Percentiles rank a stretch among this genome's conserved stretches.
Conservation (phyloP, 2,888 invertebrate genomes). For the Drosophila nr. perissopoda region DNA sequence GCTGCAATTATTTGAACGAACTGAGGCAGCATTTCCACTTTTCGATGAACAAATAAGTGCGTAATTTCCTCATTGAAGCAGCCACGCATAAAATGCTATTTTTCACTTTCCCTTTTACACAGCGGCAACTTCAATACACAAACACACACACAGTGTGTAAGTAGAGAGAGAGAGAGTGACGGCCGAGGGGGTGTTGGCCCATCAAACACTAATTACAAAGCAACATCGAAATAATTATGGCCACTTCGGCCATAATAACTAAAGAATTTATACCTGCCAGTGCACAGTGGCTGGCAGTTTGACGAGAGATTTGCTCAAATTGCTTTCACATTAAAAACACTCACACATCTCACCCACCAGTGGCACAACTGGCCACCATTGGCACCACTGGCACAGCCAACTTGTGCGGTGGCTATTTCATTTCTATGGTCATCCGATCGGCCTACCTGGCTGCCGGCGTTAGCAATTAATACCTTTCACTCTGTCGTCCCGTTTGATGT, state of each 20-base stretch:
- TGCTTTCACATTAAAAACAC: conserved; percentile 80
- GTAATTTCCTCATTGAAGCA: conserved; percentile 71
- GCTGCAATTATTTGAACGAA: conserved; percentile 57
- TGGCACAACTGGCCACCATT: not conserved
- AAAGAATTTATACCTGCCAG: conserved; percentile 70
- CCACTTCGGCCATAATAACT: conserved; percentile 76
- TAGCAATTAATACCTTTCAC: conserved; percentile 81
- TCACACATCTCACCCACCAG: conserved; percentile 54
- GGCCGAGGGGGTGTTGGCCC: conserved; percentile 44
- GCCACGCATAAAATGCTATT: conserved; percentile 75
- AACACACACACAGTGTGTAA: conserved; percentile 5
- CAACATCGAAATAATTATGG: conserved; percentile 82
- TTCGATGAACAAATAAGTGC: conserved; percentile 70
- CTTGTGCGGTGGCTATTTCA: conserved; percentile 19
- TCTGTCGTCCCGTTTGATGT: conserved; percentile 66
- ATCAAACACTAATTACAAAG: conserved; percentile 81
- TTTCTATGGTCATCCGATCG: conserved; percentile 36
- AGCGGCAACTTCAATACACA: conserved; percentile 47
- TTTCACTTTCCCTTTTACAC: conserved; percentile 79
- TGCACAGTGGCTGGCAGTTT: conserved; percentile 44
- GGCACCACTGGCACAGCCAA: conserved; percentile 15
- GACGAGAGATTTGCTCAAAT: conserved; percentile 74
- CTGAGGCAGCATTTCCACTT: conserved; percentile 55
- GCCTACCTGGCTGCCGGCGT: conserved; percentile 67
- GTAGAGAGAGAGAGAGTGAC: not conserved